These are phyloP conservation scores for Eurytoma californica DNA, from an alignment of 2,888 invertebrate genomes.

Conservation along the genomic window DNA sequence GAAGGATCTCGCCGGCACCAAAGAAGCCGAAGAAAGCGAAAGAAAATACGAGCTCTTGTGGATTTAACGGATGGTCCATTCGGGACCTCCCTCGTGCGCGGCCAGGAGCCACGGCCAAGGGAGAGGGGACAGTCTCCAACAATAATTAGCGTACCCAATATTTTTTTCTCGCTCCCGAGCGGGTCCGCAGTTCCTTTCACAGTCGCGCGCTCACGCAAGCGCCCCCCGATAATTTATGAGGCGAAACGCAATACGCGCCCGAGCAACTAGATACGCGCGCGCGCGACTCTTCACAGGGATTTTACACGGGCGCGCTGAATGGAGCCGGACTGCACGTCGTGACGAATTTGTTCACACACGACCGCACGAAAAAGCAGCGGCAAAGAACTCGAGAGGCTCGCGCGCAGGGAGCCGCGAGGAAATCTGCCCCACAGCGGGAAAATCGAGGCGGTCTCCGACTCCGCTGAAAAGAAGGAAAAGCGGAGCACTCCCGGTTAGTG, in stretches of 20 bases:
- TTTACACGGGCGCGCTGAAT: constrained; percentile 15
- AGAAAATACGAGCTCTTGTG: constrained; percentile 17
- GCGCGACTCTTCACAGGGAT: constrained; percentile 42
- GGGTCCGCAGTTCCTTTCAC: constrained; percentile 33
- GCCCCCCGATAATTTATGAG: constrained; percentile 53
- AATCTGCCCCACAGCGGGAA: background rate
- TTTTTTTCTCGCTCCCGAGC: constrained; percentile 39
- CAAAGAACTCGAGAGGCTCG: constrained; percentile 3
- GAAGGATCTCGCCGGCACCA: background rate
- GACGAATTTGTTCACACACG: constrained; percentile 62
- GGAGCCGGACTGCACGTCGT: constrained; percentile 53
- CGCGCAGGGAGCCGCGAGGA: background rate
- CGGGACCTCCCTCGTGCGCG: constrained; percentile 33
- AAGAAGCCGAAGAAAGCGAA: constrained; percentile 13
- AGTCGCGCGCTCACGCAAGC: constrained; percentile 4
- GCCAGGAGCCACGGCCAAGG: background rate
- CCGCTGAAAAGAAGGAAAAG: constrained; percentile 5
- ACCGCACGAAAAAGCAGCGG: constrained; percentile 30
- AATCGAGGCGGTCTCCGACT: background rate
- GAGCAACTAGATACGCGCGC: constrained; percentile 36
- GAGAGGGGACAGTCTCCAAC: constrained; percentile 40
- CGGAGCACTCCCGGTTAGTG: constrained; percentile 11
- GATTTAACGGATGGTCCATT: constrained; percentile 50
- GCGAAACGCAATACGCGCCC: constrained; percentile 45
- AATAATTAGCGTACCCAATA: constrained; percentile 52